A percentile compares a stretch with the other conserved stretches of the same genome.
Conservation (phyloP, 2,888 invertebrate genomes). For the Dasysyrphus tricinctus region DNA sequence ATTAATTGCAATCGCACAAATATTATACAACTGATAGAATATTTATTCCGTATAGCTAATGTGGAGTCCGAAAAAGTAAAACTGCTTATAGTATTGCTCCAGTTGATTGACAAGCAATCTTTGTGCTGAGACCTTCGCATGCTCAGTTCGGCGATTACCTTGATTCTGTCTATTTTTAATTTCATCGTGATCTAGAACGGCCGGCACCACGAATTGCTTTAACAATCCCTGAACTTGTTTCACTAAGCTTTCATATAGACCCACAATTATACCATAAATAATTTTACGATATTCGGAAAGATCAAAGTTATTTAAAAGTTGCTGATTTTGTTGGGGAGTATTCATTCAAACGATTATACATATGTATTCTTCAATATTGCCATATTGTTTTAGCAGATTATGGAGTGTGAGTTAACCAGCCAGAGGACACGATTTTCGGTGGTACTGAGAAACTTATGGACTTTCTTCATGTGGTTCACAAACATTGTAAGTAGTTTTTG, state of each 20-base stretch:
- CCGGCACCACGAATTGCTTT: conserved; percentile 91
- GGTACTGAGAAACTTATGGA: conserved; percentile 89
- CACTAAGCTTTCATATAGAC: conserved; percentile 85
- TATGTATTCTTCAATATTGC: conserved; percentile 95
- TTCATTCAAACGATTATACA: conserved; percentile 92
- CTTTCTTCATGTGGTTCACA: conserved; percentile 91
- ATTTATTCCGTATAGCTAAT: conserved; percentile 91
- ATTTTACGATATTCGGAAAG: conserved; percentile 91
- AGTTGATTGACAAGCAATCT: conserved; percentile 89
- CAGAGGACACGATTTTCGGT: conserved; percentile 92
- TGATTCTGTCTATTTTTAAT: conserved; percentile 85
- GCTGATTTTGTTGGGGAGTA: conserved; percentile 96
- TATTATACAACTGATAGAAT: conserved; percentile 96
- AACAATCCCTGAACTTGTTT: conserved; percentile 85
- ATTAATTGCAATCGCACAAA: conserved; percentile 97
- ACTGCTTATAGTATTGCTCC: conserved; percentile 86
- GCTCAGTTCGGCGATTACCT: conserved; percentile 81
- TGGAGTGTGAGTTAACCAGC: conserved; percentile 93
- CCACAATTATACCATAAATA: conserved; percentile 82
- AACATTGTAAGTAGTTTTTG: conserved; percentile 90
- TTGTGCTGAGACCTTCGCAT: conserved; percentile 82
- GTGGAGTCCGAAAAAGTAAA: conserved; percentile 91
- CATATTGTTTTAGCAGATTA: conserved; percentile 95
- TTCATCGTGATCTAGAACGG: conserved; percentile 96
- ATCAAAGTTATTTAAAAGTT: conserved; percentile 96